phyloP scores from a whole-genome alignment of 30 jellyfish, hydroid and myxozoan genomes.

The Hydractinia symbiolongicarpus region DNA sequence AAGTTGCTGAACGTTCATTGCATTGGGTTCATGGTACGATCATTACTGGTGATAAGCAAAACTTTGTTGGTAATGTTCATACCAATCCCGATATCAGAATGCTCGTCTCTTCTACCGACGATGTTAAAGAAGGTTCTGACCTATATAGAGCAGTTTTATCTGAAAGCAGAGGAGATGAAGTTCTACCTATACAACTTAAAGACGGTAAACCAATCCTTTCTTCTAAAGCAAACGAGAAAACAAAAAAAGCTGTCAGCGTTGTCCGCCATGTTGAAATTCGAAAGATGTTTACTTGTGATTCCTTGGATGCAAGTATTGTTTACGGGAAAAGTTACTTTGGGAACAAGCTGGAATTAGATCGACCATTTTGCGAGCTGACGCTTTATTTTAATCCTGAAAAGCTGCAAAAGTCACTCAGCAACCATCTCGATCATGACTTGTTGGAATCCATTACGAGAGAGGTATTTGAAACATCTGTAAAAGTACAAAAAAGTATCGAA shows the following conservation, averaged over 20 bases:
- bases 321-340: conserved; percentile 42
- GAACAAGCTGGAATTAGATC: conserved; percentile 23
- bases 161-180: not conserved
- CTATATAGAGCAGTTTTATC: conserved; percentile 46
- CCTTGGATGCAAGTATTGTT: conserved; percentile 37
- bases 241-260: not conserved
- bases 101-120: conserved; percentile 38
- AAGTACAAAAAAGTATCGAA: conserved; percentile 7
- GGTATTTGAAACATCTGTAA: conserved; percentile 17
- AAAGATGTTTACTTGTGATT: conserved; percentile 9
- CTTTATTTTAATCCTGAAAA: conserved; percentile 33
- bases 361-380: conserved; percentile 52
- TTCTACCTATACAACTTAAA: not conserved
- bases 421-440: not conserved
- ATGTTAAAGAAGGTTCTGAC: conserved; percentile 35
- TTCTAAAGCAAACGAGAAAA: not conserved
- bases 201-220: conserved; percentile 37
- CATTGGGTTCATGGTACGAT: conserved; percentile 70
- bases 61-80: conserved; percentile 19
- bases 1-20: conserved; percentile 57
- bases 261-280: conserved; percentile 20
- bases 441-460: conserved; percentile 17
- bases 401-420: conserved; percentile 7
- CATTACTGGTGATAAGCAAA: conserved; percentile 35
- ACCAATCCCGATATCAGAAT: conserved; percentile 47